Base-by-base conservation (phyloP, 2,113 vertebrate species). In the Laterallus jamaicensis region DNA sequence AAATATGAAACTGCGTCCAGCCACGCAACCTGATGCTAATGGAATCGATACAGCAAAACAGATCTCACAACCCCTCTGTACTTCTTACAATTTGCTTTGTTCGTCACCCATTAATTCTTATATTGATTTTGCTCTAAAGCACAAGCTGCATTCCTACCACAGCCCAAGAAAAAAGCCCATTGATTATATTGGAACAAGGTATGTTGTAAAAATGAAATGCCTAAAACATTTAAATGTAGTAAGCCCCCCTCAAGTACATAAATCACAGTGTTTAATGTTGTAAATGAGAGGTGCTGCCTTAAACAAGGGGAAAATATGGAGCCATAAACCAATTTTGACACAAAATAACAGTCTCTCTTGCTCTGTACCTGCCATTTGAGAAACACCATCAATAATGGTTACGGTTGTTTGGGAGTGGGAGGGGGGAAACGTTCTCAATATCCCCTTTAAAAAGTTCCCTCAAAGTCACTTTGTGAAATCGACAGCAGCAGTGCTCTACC, bases 121-220 rank as follows among this genome's bases (percentile, higher is more conserved):
- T 69, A 98, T 98, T 94, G 98, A 98, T 98, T 98, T 98, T 98
- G 83, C 95, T 96, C 97, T 98, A 98, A 98, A 97, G 95, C 91
- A 90, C 93, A 94, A 96, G 96, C 26, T 11, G 91, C 92, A 94
- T 95, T 97, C 91, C 95, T 96, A 95, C 93, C 95, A 64, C 93
- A 93, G 95, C 83, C 96, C 18, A 15, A 82, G 94, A 84, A 82
- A 97, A 97, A 95, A 95, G 78, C 82, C 63, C 97, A 97, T 97
- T 97, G 98, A 98, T 98, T 97, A 96, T 94, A 98, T 97, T 97
- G 97, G 97, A 97, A 97, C 95, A 97, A 97, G 97, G 94, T 96
- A 96, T 86, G 93, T 95, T 97, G 97, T 97, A 95, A 97, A 98
- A 98, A 92, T 54, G 49, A 98, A 98, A 98, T 95, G 97, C 96